Evolutionary conservation across 2,797 vertebrate species (phyloP).

Genomic region (Decapterus maruadsi): DNA sequence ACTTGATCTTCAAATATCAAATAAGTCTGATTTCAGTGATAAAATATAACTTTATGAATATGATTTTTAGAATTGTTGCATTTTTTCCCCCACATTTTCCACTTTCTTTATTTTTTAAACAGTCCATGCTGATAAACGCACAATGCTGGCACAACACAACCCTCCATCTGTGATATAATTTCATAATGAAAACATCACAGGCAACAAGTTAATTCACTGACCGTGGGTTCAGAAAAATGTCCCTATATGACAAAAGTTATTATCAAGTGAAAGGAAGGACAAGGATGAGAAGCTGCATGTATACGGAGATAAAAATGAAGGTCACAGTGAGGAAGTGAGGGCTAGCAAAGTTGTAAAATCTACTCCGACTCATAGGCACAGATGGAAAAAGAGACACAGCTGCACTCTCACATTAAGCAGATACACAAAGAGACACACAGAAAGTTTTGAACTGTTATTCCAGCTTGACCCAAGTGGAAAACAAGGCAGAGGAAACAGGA

Average conservation of each 20-base stretch:
- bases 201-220: background rate
- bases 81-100: too few relatives aligned
- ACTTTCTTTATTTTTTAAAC: too few relatives aligned
- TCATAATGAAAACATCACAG: background rate
- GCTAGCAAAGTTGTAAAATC: constrained; percentile 41
- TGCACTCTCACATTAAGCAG: constrained; percentile 41
- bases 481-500: constrained; percentile 76
- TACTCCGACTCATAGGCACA: background rate
- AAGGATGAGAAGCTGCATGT: constrained; percentile 28
- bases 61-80: background rate
- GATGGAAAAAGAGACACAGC: constrained; percentile 57
- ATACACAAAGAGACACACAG: constrained; percentile 33
- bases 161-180: too few relatives aligned
- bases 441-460: constrained; percentile 76
- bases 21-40: background rate
- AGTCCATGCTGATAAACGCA: too few relatives aligned
- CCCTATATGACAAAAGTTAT: constrained; percentile 23
- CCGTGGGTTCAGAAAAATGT: background rate
- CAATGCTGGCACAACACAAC: too few relatives aligned
- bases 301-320: constrained; percentile 45
- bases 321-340: constrained; percentile 56
- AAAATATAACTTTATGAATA: background rate
- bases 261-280: constrained; percentile 48
- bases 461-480: constrained; percentile 75
- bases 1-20: background rate